A percentile compares a stretch with the other conserved stretches of the same genome.
These are phyloP conservation scores for Eulithis prunata DNA, from an alignment of 2,888 invertebrate genomes.

Conservation along the genomic window DNA sequence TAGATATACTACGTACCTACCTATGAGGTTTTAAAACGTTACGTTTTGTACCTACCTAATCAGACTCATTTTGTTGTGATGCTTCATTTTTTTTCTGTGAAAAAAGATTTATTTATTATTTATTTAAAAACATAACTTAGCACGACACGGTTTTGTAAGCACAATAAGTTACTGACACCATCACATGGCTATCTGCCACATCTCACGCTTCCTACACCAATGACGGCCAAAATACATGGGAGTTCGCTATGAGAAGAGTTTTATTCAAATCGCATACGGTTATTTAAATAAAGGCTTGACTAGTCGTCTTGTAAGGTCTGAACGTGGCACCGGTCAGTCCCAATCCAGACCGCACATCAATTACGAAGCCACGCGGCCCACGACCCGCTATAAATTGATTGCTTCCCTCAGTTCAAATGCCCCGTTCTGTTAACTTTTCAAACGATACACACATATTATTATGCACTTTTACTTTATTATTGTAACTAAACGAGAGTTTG, in stretches of 20 bases:
- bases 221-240: conserved; percentile 1
- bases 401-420: conserved; percentile 62
- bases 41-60: too few relatives aligned
- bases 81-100: too few relatives aligned
- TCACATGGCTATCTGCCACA: background rate
- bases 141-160: too few relatives aligned
- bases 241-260: conserved; percentile 16
- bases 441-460: conserved; percentile 28
- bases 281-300: conserved; percentile 15
- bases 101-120: too few relatives aligned
- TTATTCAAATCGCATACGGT: conserved; percentile 13
- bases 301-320: conserved; percentile 26
- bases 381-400: conserved; percentile 72
- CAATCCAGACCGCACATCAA: conserved; percentile 69
- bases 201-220: conserved; percentile 4
- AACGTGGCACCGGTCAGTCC: conserved; percentile 51
- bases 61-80: too few relatives aligned
- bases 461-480: conserved; percentile 21
- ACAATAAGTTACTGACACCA: too few relatives aligned
- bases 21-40: too few relatives aligned
- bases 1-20: too few relatives aligned
- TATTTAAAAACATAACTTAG: too few relatives aligned
- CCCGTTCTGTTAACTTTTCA: conserved; percentile 47
- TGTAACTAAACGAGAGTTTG: too few relatives aligned
- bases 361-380: conserved; percentile 62